Evolutionary conservation across 92 coral and sea anemone species (phyloP), one percentile per base, ranked within the genome.

Genomic region (Umimayanthus chanpuru): DNA sequence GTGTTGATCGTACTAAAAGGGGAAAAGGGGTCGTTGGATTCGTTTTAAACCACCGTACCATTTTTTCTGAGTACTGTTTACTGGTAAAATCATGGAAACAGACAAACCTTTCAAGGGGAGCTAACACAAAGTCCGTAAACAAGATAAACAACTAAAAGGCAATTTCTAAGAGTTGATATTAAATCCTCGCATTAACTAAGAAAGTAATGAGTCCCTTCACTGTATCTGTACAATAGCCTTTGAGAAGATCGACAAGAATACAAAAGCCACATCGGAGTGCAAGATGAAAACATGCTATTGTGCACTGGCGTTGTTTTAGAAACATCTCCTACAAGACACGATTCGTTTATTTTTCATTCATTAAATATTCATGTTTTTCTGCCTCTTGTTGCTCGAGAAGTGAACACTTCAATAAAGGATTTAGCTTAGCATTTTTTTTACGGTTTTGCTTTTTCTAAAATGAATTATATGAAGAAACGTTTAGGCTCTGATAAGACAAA

Each of bases 221-320:
- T 56, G 2, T 56, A 47, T 47, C 43, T 53, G 81, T 4, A 18
- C 56, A 16, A 66, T 25, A 66, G 72, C n/a, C 44, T 43, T 77
- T 43, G 79, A 32, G 21, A 32, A 36, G 12, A 36, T 32, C 7
- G 29, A 73, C n/a, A 36, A 81, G 5, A 61, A 14, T 39, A 36
- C 47, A 38, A 61, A 81, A 81, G 58, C 28, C 12, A 23, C 38
- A 4, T 61, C 9, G 28, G 85, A n/a, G 72, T 21, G 73, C 36
- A 23, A n/a, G 9, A 71, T 14, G 25, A 82, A 82, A 81, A 29
- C n/a, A 70, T 14, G 61, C 76, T n/a, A 41, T 82, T 82, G 64
- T 82, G 36, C 64, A 41, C 26, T 25, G 40, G 2, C 56, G 65
- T n/a, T 82, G 86, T 82, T 82, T 82, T 68, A 36, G 50, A 81